Evolutionary conservation across 1,140 invertebrate genomes (phyloP), one percentile per base, ranked within the genome.

Genomic region (Wiebesia pumilae): DNA sequence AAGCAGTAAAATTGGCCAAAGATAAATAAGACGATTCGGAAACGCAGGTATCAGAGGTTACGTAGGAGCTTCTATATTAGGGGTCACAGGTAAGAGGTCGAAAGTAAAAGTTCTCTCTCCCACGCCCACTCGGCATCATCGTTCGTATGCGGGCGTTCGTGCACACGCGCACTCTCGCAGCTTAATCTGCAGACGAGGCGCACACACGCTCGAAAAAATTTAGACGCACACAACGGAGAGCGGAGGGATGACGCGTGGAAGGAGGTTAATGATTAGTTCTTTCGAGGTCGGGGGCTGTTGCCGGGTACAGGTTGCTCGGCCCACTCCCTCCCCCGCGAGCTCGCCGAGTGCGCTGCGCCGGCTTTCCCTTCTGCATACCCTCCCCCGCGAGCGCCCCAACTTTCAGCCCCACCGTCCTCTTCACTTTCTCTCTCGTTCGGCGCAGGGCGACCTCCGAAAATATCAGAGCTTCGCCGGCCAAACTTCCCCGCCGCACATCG

Each of bases 201-300:
- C 54, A 6, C 78, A 33, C 35, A 33, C n/a, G 35, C 21, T 14
- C n/a, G 33, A 62, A 77, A n/a, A 85, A 71, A 65, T 78, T 71
- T 24, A 67, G 65, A 35, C 79, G 67, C 21, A 83, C 6, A 77
- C 4, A 62, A 83, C 65, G 12, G 73, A 54, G 38, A 54, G 86
- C 83, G 43, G 38, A 47, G 43, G 21, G 38, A 35, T 16, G 54
- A 19, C 0, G 40, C 33, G 86, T 88, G 89, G 92, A 91, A 92
- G 91, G 90, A 92, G 91, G 91, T 91, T 92, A 92, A 92, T 92
- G 91, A 92, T 92, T 92, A 92, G 91, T 92, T 90, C 90, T 90
- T 92, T 89, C 90, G 91, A 91, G 90, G 91, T 92, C 89, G 91
- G 91, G 91, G 90, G 90, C 91, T 92, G 92, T 92, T 92, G 92